Evolutionary conservation across 2,797 vertebrate species (phyloP).

Genomic region (Poecile montanus): DNA sequence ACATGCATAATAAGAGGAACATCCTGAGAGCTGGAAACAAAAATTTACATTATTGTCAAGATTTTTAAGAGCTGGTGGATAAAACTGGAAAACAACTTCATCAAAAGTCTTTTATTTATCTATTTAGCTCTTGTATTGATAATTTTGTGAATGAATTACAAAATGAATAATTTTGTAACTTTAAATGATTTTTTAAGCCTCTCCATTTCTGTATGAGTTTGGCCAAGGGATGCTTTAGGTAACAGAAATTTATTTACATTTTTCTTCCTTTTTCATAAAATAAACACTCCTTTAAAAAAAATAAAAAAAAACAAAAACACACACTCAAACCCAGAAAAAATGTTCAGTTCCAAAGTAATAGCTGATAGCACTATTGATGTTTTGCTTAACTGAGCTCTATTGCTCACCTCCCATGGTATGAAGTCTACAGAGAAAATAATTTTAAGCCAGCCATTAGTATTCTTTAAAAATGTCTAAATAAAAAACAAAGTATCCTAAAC

Average conservation of each 20-base stretch:
- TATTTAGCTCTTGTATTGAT: neutral
- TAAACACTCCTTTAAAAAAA: neutral
- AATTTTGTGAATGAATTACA: neutral
- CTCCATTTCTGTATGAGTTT: neutral
- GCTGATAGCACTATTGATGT: neutral
- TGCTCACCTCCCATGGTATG: constrained; percentile 53
- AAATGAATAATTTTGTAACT: neutral
- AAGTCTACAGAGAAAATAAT: constrained; percentile 64
- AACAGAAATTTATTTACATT: neutral
- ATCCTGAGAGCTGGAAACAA: neutral
- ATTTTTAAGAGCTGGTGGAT: neutral
- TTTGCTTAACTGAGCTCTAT: constrained; percentile 35
- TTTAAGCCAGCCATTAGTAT: constrained; percentile 60
- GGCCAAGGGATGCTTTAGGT: neutral
- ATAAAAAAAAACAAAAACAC: neutral
- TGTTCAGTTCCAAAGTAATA: neutral
- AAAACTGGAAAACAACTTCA: neutral
- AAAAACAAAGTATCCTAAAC: neutral
- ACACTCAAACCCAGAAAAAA: neutral
- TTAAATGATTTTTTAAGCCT: neutral
- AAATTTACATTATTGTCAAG: neutral
- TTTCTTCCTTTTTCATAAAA: neutral
- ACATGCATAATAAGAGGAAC: neutral
- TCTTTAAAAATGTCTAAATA: constrained; percentile 57
- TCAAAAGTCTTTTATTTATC: neutral